Percentiles rank a stretch among this genome's conserved stretches.
These are phyloP conservation scores for Lordiphosa mommai DNA, from an alignment of 1,140 invertebrate species.

Conservation along the genomic window DNA sequence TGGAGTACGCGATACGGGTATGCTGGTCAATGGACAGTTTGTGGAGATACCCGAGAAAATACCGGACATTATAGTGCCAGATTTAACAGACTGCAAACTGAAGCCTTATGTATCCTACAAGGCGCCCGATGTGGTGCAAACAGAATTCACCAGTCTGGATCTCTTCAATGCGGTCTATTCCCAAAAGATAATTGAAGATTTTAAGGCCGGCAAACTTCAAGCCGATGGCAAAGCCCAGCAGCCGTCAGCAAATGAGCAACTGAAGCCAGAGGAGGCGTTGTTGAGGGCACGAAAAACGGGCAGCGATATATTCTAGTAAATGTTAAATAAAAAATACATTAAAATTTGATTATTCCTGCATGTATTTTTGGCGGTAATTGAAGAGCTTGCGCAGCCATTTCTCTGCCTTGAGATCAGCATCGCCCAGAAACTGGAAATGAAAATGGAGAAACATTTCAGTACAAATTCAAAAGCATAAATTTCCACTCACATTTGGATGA, in stretches of 20 bases:
- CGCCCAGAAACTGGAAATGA: conserved; percentile 60
- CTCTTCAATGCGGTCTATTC: conserved; percentile 92
- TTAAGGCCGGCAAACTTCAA: conserved; percentile 85
- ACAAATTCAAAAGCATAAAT: neutral
- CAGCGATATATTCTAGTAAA: conserved; percentile 86
- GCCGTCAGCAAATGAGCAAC: conserved; percentile 86
- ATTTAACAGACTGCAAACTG: conserved; percentile 88
- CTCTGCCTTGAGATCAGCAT: conserved; percentile 59
- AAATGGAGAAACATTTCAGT: neutral
- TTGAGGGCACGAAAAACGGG: conserved; percentile 86
- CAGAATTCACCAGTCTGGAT: conserved; percentile 90
- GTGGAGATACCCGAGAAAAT: conserved; percentile 91
- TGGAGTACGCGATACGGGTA: conserved; percentile 85
- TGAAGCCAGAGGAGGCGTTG: conserved; percentile 87
- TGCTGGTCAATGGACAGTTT: conserved; percentile 82
- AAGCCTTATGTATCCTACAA: conserved; percentile 97
- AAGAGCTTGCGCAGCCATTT: conserved; percentile 75
- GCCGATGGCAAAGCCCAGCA: conserved; percentile 85
- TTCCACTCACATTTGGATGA: conserved; percentile 46
- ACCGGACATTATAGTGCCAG: conserved; percentile 94
- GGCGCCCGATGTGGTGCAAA: conserved; percentile 86
- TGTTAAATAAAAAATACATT: conserved; percentile 33
- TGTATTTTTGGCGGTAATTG: conserved; percentile 72
- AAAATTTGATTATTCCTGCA: conserved; percentile 43
- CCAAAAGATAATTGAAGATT: conserved; percentile 89